Percentiles rank a stretch among this genome's conserved stretches.
Evolutionary conservation across 2,888 invertebrate species (phyloP).

Genomic region (Flexamia atlantica): DNA sequence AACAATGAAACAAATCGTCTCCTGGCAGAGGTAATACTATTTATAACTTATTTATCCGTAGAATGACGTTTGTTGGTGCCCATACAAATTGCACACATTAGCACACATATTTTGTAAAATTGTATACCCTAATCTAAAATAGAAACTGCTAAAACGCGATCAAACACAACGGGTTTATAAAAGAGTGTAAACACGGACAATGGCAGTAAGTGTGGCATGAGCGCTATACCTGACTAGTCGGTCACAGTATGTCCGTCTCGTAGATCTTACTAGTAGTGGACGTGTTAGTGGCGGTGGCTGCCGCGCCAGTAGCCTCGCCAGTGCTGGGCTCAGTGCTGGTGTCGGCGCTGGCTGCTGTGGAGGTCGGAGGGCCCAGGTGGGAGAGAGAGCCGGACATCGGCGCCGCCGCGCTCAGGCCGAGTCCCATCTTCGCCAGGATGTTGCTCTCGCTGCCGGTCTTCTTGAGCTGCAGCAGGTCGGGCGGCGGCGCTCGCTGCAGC

Average conservation of each 20-base stretch:
- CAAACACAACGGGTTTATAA: constrained; percentile 26
- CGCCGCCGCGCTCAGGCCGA: constrained; percentile 78
- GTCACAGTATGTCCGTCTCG: constrained; percentile 97
- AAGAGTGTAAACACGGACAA: constrained; percentile 30
- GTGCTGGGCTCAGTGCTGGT: constrained; percentile 9
- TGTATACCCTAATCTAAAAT: constrained; percentile 16
- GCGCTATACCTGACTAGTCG: constrained; percentile 70
- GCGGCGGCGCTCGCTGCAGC: constrained; percentile 85
- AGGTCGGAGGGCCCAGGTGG: constrained; percentile 77
- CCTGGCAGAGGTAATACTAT: too few relatives aligned
- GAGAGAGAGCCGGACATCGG: constrained; percentile 81
- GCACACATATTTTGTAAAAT: background rate
- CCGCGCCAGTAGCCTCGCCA: background rate
- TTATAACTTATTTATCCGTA: too few relatives aligned
- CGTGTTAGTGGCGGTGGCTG: constrained; percentile 66
- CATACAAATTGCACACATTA: background rate
- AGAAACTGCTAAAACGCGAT: constrained; percentile 30
- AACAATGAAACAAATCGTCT: too few relatives aligned
- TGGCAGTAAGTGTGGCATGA: constrained; percentile 24
- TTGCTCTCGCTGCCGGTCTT: constrained; percentile 95
- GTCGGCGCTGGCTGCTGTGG: constrained; percentile 68
- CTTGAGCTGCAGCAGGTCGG: constrained; percentile 81
- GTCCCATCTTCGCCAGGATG: constrained; percentile 88
- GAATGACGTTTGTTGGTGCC: too few relatives aligned
- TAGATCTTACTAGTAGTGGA: constrained; percentile 89